Evolutionary conservation across 2,113 vertebrate genomes (phyloP), one percentile per base, ranked within the genome.

Genomic region (Scartelaos histophorus): DNA sequence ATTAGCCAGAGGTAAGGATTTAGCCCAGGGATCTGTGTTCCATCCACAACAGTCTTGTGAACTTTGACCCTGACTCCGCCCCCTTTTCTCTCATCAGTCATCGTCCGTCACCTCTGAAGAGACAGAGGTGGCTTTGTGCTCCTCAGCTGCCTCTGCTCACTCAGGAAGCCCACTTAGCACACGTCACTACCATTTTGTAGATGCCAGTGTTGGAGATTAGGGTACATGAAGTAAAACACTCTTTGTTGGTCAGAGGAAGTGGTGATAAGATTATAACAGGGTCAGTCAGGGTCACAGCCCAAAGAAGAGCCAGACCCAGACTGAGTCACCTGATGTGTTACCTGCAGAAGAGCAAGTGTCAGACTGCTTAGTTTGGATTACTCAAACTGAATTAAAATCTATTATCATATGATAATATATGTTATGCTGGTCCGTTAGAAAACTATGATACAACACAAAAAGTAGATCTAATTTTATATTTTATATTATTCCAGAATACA

Each of bases 111-210:
- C 71, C 66, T 68, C 49, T 0, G 51, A 34, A 72, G 81, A 85
- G 81, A 91, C 88, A 89, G 87, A 78, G 69, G 71, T 78, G 85
- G 85, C 83, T 84, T 91, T 91, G 90, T 90, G 81, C 72, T 71
- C 72, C 80, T 88, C 86, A 85, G 90, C 86, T 87, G 90, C 78
- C 76, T 80, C 64, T 67, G 69, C 77, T 79, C 84, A 83, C 79
- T 76, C 74, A 74, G 47, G 47, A 76, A 78, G 68, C 68, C 78
- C 77, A 69, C 76, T 79, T 2, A 16, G 76, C 73, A 87, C 72
- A 19, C 16, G 70, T 82, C 68, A 49, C 71, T 65, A 73, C 71
- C 76, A 72, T 82, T 90, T 85, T 80, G 73, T 70, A 76, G 71
- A 66, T 69, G 73, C 76, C 81, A 77, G 66, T 76, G 73, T 87